phyloP scores from a whole-genome alignment of 2,113 vertebrate genomes.

The Aldabrachelys gigantea region DNA sequence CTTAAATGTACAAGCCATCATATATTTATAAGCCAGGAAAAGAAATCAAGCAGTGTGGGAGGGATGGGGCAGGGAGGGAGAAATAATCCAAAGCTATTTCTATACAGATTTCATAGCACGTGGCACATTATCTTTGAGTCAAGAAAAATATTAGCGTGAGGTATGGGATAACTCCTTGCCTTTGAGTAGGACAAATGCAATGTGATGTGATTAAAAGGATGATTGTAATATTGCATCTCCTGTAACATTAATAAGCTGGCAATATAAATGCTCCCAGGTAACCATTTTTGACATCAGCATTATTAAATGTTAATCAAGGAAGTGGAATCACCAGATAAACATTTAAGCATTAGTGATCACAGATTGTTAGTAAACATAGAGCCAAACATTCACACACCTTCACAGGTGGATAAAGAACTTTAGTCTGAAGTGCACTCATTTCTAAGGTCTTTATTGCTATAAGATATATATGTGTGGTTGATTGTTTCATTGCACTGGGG shows the following conservation, averaged over 20 bases:
- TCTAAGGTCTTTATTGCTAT: background rate
- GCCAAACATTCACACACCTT: background rate
- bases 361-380: constrained; percentile 39
- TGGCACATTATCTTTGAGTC: background rate
- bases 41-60: constrained; percentile 37
- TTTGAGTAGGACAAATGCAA: constrained; percentile 39
- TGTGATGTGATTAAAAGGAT: constrained; percentile 60
- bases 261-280: constrained; percentile 59
- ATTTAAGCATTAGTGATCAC: constrained; percentile 46
- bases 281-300: constrained; percentile 57
- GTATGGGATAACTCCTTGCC: constrained; percentile 15
- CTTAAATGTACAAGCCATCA: background rate
- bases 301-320: constrained; percentile 73
- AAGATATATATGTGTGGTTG: background rate
- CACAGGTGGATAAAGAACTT: background rate
- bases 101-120: background rate
- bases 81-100: constrained; percentile 21
- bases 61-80: background rate
- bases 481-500: fast-evolving
- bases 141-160: background rate
- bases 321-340: constrained; percentile 56
- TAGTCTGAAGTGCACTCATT: background rate
- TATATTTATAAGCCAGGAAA: constrained; percentile 35
- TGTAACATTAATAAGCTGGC: constrained; percentile 50
- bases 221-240: constrained; percentile 55